Evolutionary conservation across 2,113 vertebrate species (phyloP), one percentile per base, ranked within the genome.

Genomic region (Cyphomyrus plagiostoma): DNA sequence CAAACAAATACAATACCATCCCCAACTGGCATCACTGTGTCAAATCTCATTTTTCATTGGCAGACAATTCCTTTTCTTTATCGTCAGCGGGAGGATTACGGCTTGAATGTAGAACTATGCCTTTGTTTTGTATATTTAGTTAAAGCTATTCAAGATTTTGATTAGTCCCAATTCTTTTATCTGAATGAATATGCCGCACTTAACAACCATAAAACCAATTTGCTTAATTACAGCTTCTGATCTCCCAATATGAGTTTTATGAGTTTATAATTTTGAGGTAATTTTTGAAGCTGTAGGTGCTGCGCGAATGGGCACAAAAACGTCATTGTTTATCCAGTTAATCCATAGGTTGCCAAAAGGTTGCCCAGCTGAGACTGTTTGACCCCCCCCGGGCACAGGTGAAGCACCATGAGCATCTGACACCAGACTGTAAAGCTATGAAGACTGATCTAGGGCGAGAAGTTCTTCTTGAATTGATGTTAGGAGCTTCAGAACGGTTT

Each of bases 101-200:
- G 74, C 74, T 39, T 77, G 4, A 77, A 77, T 39, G 35, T 15
- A 77, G 13, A 77, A 77, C 70, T 35, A 77, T 77, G 70, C 30
- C 10, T 80, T 39, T 15, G 35, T 42, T 80, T 39, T 80, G 74
- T 42, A 80, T 80, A 80, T 42, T 39, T 80, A 7, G 30, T 42
- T 42, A 39, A 80, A 80, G 74, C 74, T 30, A 80, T 80, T 80
- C 74, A 80, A 80, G 74, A 39, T 80, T 42, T 80, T 80, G 35
- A 80, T 80, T 80, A 80, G 35, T 80, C 74, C 35, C 11, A 80
- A 80, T 80, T 80, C 62, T 80, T 80, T 80, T 80, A 80, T 80
- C 30, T 19, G 15, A 80, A 80, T 80, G 74, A 42, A 39, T 35
- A 42, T 42, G 74, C 74, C 0, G 10, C 62, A 70, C n/a, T 70